Base-by-base conservation (phyloP, 2,113 vertebrate genomes). In the Motacilla tschutschensis region DNA sequence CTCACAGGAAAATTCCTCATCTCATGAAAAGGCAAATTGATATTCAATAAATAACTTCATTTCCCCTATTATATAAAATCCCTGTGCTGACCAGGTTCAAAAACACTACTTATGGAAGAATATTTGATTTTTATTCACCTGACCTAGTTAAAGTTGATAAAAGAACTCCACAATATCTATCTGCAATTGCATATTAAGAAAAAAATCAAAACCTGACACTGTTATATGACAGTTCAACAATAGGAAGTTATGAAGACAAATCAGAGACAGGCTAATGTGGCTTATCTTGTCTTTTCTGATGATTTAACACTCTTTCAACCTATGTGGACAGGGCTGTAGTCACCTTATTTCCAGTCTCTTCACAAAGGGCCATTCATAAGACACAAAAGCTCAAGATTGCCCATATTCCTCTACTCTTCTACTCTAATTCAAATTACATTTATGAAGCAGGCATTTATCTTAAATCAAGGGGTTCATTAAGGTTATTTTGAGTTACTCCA, bases 111-210 rank as follows among this genome's bases (percentile, higher is more conserved):
- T 92, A 72, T 6, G 70, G 78, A 82, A 48, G 50, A 88, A 67
- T 81, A 94, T 67, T 93, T 92, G 35, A 85, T 87, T 95, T 94
- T 94, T 89, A 94, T 89, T 96, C 85, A 92, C 81, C 70, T 88
- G 51, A 25, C 81, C 69, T 53, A 88, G 64, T 67, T 90, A 72
- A 88, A 81, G 60, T 41, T 88, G 85, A 78, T 73, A 57, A 81
- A 88, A 70, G n/a, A 74, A 86, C 25, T 82, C 58, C 67, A 71
- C 19, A n/a, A 36, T 36, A 85, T 63, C 77, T 89, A 58, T 53
- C 67, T 73, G 71, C 72, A 83, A 86, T 88, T 89, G 62, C 9
- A 51, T 10, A 66, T 63, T 12, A 6, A 46, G n/a, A 60, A n/a
- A 92, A 79, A 92, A 83, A n/a, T 1, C n/a, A 10, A 74, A 83